Base-by-base conservation (phyloP, 2,113 vertebrate species). In the Phasianus colchicus region DNA sequence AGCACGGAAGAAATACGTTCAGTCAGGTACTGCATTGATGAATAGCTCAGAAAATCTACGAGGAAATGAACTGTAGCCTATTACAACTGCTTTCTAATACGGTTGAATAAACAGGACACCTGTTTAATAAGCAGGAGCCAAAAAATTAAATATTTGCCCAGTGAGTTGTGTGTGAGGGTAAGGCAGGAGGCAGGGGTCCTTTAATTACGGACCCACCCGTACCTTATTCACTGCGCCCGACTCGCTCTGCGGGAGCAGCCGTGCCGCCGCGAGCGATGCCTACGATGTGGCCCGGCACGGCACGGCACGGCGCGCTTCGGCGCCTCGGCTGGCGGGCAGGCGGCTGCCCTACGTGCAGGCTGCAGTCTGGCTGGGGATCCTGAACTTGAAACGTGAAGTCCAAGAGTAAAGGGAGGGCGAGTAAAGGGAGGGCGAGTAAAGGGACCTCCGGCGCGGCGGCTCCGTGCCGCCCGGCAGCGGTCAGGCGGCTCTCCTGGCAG, bases 131-230 rank as follows among this genome's bases (percentile, higher is more conserved):
- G n/a, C 58, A 60, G 47, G 30, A 67, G 63, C 77, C 60, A 17
- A 29, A 79, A 1, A 89, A 90, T 76, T 72, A 85, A 93, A 86
- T 90, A 81, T 66, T 76, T 94, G 27, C 48, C 19, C 66, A 87
- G n/a, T 85, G 81, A 94, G 70, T 79, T 70, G 81, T 32, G 1
- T 2, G 42, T 64, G 87, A 3, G 11, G 42, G 22, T 52, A 29
- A 63, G 71, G 86, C 72, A 10, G 42, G 86, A 72, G 58, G 83
- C 70, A 89, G 94, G 89, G 94, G 90, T 92, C 92, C 95, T 92
- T 75, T 91, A 95, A 94, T 94, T 90, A 95, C 16, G 17, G 75
- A 43, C 66, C 78, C 78, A 14, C 84, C 88, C 61, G 42, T 63
- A 82, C 78, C 54, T 89, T 54, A 75, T 69, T 84, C 70, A 76